Evolutionary conservation across 2,888 invertebrate genomes (phyloP).

Genomic region (Ormyrus pomaceus): DNA sequence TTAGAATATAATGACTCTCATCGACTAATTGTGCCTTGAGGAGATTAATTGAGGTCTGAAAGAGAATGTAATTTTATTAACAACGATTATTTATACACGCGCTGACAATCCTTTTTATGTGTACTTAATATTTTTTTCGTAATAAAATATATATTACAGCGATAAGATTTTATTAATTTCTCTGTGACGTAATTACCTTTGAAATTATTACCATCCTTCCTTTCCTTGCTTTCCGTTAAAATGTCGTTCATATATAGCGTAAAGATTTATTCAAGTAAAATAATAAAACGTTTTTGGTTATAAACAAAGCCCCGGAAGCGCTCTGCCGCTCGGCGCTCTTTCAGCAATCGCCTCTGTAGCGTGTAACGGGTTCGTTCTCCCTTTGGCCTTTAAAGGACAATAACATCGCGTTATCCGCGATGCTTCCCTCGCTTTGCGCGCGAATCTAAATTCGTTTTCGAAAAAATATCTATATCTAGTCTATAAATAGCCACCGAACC

Average conservation of each 20-base stretch:
- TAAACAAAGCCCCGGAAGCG: no score
- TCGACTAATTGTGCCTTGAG: constrained; percentile 44
- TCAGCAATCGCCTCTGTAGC: neutral
- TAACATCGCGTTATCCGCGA: constrained; percentile 13
- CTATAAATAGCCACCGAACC: no score
- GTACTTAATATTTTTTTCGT: constrained; percentile 63
- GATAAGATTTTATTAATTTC: neutral
- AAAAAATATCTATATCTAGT: no score
- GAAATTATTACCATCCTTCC: no score
- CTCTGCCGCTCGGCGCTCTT: no score
- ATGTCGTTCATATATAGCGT: no score
- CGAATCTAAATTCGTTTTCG: no score
- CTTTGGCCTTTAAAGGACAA: constrained; percentile 30
- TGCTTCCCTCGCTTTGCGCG: neutral
- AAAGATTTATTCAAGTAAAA: no score
- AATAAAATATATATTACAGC: constrained; percentile 59
- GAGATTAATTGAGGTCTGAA: constrained; percentile 30
- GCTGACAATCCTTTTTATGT: constrained; percentile 59
- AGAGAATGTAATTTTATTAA: constrained; percentile 58
- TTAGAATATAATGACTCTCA: constrained; percentile 46
- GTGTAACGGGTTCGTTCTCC: neutral
- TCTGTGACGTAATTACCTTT: no score
- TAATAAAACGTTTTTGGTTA: no score
- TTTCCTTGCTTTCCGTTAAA: no score
- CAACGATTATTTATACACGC: constrained; percentile 67